A percentile compares a stretch with the other conserved stretches of the same genome.
Conservation (phyloP, 1,140 invertebrate species). For the Eupristina koningsbergeri region DNA sequence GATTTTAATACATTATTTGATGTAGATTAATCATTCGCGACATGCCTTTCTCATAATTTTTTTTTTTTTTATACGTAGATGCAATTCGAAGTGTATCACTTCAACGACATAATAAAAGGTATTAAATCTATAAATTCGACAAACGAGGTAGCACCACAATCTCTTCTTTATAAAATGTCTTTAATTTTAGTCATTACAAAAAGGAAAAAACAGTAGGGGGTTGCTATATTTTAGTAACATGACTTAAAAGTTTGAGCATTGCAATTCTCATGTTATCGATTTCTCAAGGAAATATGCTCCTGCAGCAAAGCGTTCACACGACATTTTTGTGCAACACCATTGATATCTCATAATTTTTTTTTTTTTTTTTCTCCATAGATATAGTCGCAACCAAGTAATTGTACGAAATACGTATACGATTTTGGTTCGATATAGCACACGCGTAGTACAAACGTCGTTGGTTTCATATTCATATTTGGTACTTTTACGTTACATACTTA, state of each 20-base stretch:
- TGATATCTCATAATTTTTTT: conserved; percentile 29
- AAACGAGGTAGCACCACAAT: conserved; percentile 46
- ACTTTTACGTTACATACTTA: conserved; percentile 61
- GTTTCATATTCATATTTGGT: conserved; percentile 63
- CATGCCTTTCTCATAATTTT: background rate
- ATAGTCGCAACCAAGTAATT: conserved; percentile 39
- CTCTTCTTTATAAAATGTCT: conserved; percentile 33
- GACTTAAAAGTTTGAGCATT: conserved; percentile 37
- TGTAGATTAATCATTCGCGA: background rate
- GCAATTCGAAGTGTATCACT: background rate
- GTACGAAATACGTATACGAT: conserved; percentile 52
- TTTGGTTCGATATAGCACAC: conserved; percentile 66
- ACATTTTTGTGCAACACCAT: conserved; percentile 32
- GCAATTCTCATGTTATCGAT: conserved; percentile 30
- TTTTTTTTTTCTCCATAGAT: conserved; percentile 21
- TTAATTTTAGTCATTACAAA: conserved; percentile 36
- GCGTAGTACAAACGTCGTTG: conserved; percentile 65
- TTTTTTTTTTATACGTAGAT: background rate
- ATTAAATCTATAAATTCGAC: conserved; percentile 25
- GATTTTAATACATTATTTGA: conserved; percentile 13
- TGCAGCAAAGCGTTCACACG: conserved; percentile 29
- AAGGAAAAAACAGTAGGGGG: conserved; percentile 41
- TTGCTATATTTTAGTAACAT: conserved; percentile 28
- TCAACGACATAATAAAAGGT: conserved; percentile 10
- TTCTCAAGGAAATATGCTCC: conserved; percentile 25